Conservation (phyloP, 2,113 vertebrate species). For the Hydrolagus affinis region DNA sequence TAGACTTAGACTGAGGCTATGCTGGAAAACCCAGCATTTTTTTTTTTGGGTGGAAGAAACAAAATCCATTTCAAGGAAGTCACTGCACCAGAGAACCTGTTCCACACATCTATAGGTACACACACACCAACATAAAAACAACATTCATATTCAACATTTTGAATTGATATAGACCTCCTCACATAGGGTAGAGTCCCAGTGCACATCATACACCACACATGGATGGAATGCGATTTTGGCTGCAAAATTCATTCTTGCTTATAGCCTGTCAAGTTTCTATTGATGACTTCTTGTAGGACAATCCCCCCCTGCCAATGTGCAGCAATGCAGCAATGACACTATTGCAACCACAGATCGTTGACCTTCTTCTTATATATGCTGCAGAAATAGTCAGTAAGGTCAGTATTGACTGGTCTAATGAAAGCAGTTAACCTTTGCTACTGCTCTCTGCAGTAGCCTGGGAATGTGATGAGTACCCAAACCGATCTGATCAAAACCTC, state of each 20-base stretch:
- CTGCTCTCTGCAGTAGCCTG: neutral
- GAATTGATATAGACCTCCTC: no score
- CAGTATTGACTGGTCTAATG: neutral
- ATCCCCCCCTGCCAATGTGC: neutral
- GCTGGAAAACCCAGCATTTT: neutral
- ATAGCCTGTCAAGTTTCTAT: neutral
- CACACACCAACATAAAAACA: neutral
- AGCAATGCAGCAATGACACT: slow-evolving; percentile 21
- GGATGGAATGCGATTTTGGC: neutral
- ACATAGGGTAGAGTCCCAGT: no score
- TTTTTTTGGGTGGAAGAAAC: neutral
- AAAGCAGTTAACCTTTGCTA: neutral
- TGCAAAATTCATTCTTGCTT: neutral
- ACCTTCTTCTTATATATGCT: neutral
- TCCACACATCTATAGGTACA: neutral
- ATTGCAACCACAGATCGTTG: slow-evolving; percentile 7
- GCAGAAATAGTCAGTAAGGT: slow-evolving; percentile 20
- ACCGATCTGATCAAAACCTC: neutral
- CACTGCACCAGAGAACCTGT: neutral
- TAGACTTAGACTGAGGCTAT: slow-evolving; percentile 5
- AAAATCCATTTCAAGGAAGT: no score
- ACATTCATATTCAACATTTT: no score
- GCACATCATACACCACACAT: neutral
- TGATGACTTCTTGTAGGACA: neutral
- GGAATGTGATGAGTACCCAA: neutral